Conservation (phyloP, 2,888 invertebrate species). For the Caenorhabditis becei region DNA sequence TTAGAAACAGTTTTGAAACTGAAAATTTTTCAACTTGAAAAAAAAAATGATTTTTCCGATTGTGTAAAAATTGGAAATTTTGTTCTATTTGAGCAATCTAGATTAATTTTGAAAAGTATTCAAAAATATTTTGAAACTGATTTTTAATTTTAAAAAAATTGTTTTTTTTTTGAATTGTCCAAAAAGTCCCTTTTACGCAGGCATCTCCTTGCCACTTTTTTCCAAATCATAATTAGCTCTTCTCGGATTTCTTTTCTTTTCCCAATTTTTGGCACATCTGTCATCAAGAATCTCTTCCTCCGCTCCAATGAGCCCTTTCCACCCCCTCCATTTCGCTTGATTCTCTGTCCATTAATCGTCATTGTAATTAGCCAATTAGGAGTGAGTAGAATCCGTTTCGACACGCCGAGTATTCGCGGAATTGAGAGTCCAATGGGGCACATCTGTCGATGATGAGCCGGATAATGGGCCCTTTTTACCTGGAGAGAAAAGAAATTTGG, state of each 20-base stretch:
- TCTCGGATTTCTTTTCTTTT: no score
- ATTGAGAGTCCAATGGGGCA: slow-evolving; percentile 17
- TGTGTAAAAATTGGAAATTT: no score
- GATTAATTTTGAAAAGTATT: no score
- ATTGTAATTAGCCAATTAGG: slow-evolving; percentile 41
- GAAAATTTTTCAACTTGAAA: slow-evolving; percentile 7
- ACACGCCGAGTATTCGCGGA: slow-evolving; percentile 10
- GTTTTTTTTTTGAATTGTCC: neutral
- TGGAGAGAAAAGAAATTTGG: neutral
- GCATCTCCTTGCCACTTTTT: neutral
- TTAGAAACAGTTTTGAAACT: neutral
- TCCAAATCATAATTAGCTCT: neutral
- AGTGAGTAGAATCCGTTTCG: slow-evolving; percentile 30
- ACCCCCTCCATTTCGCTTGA: slow-evolving; percentile 4
- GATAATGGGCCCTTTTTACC: neutral
- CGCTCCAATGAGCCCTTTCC: slow-evolving; percentile 6
- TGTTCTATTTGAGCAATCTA: no score
- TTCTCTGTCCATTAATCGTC: slow-evolving; percentile 40
- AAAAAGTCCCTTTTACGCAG: no score
- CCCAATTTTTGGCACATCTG: slow-evolving; percentile 16
- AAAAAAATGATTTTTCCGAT: no score
- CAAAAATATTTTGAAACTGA: neutral
- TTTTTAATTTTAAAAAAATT: neutral
- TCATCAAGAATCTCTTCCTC: slow-evolving; percentile 33
- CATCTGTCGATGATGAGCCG: neutral